Conservation (phyloP, 2,113 vertebrate species). For the Leptosomus discolor region DNA sequence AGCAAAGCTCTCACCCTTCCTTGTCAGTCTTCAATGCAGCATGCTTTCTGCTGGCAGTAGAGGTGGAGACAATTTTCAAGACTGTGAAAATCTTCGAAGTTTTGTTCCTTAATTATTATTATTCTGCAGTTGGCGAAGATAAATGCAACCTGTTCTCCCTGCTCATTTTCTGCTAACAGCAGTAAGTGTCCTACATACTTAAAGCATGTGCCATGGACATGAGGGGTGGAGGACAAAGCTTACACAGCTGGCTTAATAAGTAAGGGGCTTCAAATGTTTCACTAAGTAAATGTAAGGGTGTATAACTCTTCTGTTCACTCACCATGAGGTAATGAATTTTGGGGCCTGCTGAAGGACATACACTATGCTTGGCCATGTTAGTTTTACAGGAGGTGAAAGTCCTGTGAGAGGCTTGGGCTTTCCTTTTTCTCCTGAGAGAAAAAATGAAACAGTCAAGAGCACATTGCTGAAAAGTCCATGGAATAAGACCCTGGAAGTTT, state of each 20-base stretch:
- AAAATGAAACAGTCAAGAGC: background rate
- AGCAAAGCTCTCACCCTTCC: slow-evolving; percentile 27
- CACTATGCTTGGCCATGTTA: background rate
- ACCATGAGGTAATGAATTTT: background rate
- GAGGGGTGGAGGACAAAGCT: background rate
- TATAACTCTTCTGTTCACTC: background rate
- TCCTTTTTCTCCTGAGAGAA: background rate
- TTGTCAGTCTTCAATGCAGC: slow-evolving; percentile 28
- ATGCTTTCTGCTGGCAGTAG: slow-evolving; percentile 13
- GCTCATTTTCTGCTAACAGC: slow-evolving; percentile 3
- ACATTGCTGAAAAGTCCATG: background rate
- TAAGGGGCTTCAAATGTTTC: background rate
- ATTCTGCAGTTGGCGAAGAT: background rate
- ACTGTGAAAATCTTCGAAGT: slow-evolving; percentile 13
- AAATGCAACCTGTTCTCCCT: background rate
- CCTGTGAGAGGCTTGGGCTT: background rate
- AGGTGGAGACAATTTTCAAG: slow-evolving; percentile 26
- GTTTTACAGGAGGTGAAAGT: background rate
- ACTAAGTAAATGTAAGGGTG: background rate
- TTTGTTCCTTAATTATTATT: slow-evolving; percentile 34
- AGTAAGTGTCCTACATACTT: background rate
- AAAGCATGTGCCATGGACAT: background rate
- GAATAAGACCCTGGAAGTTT: background rate
- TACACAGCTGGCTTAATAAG: background rate
- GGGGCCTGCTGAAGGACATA: background rate